phyloP scores from a whole-genome alignment of 2,888 invertebrate genomes.

The Allolobophora icterica region DNA sequence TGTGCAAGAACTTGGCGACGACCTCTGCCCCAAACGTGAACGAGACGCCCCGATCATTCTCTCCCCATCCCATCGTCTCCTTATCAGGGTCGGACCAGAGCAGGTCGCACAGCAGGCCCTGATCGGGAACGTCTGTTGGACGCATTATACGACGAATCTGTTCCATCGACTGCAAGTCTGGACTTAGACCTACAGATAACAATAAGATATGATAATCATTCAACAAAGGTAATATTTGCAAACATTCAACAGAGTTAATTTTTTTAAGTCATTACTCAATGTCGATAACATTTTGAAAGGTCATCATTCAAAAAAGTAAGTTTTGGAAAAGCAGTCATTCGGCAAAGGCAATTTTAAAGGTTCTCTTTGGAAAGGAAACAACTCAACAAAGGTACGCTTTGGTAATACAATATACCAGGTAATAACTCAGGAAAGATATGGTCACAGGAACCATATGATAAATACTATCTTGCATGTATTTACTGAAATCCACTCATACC shows the following conservation, averaged over 20 bases:
- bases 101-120: constrained; percentile 68
- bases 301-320: not conserved
- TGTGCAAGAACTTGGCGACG: constrained; percentile 97
- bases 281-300: not conserved
- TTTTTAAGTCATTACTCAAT: no score
- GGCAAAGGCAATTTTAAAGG: not conserved
- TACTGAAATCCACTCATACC: not conserved
- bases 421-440: not conserved
- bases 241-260: not conserved
- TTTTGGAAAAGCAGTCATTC: not conserved
- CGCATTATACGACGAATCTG: constrained; percentile 71
- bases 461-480: not conserved
- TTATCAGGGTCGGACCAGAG: constrained; percentile 72
- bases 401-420: not conserved
- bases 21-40: constrained; percentile 99
- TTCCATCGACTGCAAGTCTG: constrained; percentile 83
- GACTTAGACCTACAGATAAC: constrained; percentile 71
- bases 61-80: constrained; percentile 96
- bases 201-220: not conserved
- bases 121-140: constrained; percentile 71
- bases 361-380: not conserved
- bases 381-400: not conserved
- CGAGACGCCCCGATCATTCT: constrained; percentile 98
- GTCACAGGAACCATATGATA: not conserved
- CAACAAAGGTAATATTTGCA: not conserved